phyloP scores from a whole-genome alignment of 2,113 vertebrate species.

The Lasiurus borealis region DNA sequence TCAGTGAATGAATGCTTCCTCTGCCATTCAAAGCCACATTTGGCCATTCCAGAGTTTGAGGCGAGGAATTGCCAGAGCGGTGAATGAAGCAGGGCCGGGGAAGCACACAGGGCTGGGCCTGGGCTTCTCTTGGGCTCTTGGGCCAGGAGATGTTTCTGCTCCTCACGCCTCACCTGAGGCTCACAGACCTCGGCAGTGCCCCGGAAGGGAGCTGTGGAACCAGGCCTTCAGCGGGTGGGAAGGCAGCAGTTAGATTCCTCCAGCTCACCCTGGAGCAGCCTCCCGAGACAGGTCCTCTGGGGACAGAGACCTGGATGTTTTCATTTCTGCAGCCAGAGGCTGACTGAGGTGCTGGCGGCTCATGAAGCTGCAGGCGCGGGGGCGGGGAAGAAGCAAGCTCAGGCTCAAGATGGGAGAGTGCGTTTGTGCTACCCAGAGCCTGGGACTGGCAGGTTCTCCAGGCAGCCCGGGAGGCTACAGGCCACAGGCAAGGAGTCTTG shows the following conservation, averaged over 20 bases:
- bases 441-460: background rate
- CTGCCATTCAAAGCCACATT: background rate
- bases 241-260: slow-evolving; percentile 66
- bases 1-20: background rate
- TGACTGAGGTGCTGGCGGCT: background rate
- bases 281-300: slow-evolving; percentile 39
- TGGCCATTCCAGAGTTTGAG: background rate
- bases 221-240: background rate
- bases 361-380: background rate
- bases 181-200: background rate
- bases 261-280: slow-evolving; percentile 58
- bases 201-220: background rate
- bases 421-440: background rate
- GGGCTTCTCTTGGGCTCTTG: background rate
- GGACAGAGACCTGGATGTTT: slow-evolving; percentile 42
- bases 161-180: background rate
- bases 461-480: background rate
- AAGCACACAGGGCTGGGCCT: accelerated
- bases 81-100: background rate
- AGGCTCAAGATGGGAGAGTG: too few relatives aligned
- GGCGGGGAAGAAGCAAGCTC: accelerated
- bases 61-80: background rate
- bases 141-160: background rate
- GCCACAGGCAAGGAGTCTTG: background rate
- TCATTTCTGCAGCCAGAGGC: background rate